These are phyloP conservation scores for Plagodis dolabraria DNA, from an alignment of 2,888 invertebrate genomes.

Conservation along the genomic window DNA sequence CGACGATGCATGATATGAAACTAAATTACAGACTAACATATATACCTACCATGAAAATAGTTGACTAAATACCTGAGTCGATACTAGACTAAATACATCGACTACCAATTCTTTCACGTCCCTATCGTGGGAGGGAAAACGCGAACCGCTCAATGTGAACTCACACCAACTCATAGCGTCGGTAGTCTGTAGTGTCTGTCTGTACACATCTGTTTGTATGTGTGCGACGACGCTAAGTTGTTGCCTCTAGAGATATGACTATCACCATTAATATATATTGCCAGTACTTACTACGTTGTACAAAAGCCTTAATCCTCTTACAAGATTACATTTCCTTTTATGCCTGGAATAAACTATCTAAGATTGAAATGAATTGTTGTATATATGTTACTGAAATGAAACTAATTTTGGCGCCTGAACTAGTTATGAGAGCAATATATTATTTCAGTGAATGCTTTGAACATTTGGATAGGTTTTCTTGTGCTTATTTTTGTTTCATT, in stretches of 20 bases:
- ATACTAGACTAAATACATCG: conserved; percentile 4
- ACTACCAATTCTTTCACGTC: conserved; percentile 6
- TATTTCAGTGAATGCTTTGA: not conserved
- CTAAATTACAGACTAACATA: not conserved
- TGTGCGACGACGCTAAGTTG: conserved; percentile 14
- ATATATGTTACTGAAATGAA: too few species aligned
- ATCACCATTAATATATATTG: conserved; percentile 16
- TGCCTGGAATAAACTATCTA: too few species aligned
- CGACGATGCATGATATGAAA: too few species aligned
- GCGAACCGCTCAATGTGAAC: conserved; percentile 15
- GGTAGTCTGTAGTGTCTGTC: not conserved
- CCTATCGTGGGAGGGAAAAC: not conserved
- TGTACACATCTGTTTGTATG: conserved; percentile 4
- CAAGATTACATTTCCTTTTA: conserved; percentile 10
- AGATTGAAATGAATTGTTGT: not conserved
- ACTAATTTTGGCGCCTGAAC: conserved; percentile 3
- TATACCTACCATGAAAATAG: not conserved
- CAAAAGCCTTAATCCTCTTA: conserved; percentile 22
- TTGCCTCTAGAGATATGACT: conserved; percentile 14
- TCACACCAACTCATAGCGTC: conserved; percentile 9
- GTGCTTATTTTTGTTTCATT: too few species aligned
- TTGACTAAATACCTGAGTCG: conserved; percentile 9
- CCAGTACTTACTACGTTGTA: conserved; percentile 4
- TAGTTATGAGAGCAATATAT: conserved; percentile 4
- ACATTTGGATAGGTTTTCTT: not conserved